These are phyloP conservation scores for Microcebus tavaratra DNA, from an alignment of 2,113 vertebrate species.

Conservation along the genomic window DNA sequence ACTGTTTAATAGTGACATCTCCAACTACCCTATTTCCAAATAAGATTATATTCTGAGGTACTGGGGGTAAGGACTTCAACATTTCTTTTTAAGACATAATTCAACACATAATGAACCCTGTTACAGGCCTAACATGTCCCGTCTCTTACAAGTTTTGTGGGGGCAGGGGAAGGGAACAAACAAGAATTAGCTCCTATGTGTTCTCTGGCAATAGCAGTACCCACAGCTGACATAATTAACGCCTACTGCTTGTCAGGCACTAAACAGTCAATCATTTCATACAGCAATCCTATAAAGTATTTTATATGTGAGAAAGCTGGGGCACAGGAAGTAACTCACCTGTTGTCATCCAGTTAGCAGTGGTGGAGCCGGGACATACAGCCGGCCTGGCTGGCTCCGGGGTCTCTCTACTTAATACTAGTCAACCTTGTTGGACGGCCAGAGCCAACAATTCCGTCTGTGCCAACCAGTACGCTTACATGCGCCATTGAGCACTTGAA, in stretches of 20 bases:
- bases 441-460: background rate
- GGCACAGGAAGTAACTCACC: background rate
- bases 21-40: background rate
- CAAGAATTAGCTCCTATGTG: background rate
- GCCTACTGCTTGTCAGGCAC: background rate
- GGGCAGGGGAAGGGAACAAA: background rate
- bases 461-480: too few relatives aligned
- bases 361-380: background rate
- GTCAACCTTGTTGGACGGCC: background rate
- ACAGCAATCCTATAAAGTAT: background rate
- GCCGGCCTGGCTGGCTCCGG: background rate
- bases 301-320: background rate
- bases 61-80: background rate
- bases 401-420: too few relatives aligned
- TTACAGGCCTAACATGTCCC: background rate
- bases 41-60: background rate
- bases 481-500: background rate
- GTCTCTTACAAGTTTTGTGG: background rate
- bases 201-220: background rate
- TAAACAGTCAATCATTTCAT: slow-evolving; percentile 24
- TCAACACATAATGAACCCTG: background rate
- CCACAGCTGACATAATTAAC: background rate
- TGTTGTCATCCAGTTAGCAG: background rate
- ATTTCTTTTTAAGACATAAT: background rate
- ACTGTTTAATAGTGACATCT: background rate